Conservation (phyloP, 2,888 invertebrate species). For the Orthosia incerta region DNA sequence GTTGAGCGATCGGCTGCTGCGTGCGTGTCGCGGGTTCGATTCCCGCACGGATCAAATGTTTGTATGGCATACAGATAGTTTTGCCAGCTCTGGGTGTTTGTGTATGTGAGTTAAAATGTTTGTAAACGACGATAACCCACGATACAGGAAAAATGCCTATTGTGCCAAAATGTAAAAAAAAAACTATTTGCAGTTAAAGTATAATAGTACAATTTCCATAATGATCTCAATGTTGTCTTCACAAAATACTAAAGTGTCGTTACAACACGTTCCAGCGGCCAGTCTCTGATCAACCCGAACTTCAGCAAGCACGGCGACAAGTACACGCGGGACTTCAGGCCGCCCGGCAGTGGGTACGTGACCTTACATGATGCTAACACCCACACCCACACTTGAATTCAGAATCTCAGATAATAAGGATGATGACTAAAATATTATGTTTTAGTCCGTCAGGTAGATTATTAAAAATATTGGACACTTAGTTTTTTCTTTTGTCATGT, state of each 20-base stretch:
- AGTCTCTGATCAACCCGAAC: constrained; percentile 84
- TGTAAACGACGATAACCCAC: background rate
- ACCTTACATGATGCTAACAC: background rate
- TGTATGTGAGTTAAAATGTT: background rate
- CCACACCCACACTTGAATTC: background rate
- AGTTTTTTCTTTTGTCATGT: too few species aligned
- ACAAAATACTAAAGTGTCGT: background rate
- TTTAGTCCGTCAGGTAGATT: too few species aligned
- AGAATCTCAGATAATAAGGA: background rate
- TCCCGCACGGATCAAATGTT: too few species aligned
- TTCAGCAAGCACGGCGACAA: constrained; percentile 85
- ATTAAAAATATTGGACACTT: too few species aligned
- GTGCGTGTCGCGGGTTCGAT: too few species aligned
- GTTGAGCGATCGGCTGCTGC: too few species aligned
- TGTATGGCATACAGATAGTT: too few species aligned
- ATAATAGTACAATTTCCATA: too few species aligned
- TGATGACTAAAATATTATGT: too few species aligned
- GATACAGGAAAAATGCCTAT: background rate
- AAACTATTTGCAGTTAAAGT: too few species aligned
- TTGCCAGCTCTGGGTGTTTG: too few species aligned
- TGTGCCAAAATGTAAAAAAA: background rate
- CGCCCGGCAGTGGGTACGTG: constrained; percentile 87
- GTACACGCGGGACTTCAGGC: constrained; percentile 84
- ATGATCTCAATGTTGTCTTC: too few species aligned
- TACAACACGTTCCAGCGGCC: constrained; percentile 75